These are phyloP conservation scores for Macrotis lagotis DNA, from an alignment of 2,113 vertebrate genomes.

Conservation along the genomic window DNA sequence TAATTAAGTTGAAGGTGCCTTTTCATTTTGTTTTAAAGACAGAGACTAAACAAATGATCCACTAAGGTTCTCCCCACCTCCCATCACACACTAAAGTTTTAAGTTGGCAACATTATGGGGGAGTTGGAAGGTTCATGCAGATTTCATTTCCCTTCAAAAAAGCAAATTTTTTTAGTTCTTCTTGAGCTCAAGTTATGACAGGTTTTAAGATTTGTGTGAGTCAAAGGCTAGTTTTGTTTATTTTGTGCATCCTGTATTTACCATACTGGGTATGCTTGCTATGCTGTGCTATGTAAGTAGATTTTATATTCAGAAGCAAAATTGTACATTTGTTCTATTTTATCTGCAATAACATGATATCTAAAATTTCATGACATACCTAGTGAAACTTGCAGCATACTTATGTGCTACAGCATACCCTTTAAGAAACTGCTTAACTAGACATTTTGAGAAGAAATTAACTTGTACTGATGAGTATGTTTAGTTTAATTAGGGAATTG, in stretches of 20 bases:
- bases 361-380: background rate
- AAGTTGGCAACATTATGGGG: background rate
- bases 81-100: background rate
- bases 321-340: background rate
- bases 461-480: background rate
- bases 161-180: background rate
- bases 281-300: background rate
- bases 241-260: background rate
- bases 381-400: background rate
- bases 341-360: background rate
- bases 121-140: background rate
- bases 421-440: background rate
- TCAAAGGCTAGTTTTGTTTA: background rate
- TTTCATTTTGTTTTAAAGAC: background rate
- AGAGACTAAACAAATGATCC: background rate
- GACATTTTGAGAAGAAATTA: background rate
- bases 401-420: background rate
- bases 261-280: background rate
- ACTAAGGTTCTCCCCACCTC: background rate
- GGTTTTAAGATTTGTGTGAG: background rate
- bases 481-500: slow-evolving; percentile 13
- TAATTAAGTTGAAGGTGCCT: background rate
- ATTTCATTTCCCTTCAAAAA: background rate
- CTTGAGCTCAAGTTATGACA: background rate
- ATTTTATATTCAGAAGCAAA: background rate